Evolutionary conservation across 2,888 invertebrate genomes (phyloP), one percentile per base, ranked within the genome.

Genomic region (Kuschelorhynchus macadamiae): DNA sequence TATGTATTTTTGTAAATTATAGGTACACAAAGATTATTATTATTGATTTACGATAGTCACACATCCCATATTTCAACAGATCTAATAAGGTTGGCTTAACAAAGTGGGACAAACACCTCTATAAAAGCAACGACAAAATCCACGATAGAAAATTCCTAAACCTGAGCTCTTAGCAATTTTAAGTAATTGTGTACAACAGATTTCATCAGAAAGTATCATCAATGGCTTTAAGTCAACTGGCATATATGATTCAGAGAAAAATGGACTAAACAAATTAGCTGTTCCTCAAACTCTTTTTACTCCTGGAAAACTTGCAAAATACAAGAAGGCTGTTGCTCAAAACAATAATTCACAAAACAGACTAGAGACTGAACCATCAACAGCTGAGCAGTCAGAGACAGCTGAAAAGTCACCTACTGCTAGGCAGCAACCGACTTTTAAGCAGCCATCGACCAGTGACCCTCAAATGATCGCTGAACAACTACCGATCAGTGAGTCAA

Each of bases 41-140:
- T 42, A 8, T 42, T 42, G 18, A 18, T 56, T 14, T 76, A 73
- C 59, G 77, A 78, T 71, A 77, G 75, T 2, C 76, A 78, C 53
- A 63, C 66, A 11, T 74, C 76, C 20, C 78, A 78, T 62, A 67
- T 79, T 33, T 61, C 68, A 7, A 59, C 73, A 41, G 69, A 74
- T 53, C 49, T 68, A 30, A 70, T 77, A 12, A 52, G 72, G 63
- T 33, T 74, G 56, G 75, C 75, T n/a, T 68, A 60, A 16, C 55
- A 7, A 61, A 50, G 16, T 73, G 63, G 68, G 64, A 73, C 30
- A 70, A 49, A 16, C 50, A 57, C 8, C 50, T 73, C 5, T 70
- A 61, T 56, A 66, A 63, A 44, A 68, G 68, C 70, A 72, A 56
- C 36, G 71, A 33, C 5, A 14, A 39, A 69, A 72, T 50, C 70